Conservation (phyloP, 2,113 vertebrate genomes). For the Sorex araneus region DNA sequence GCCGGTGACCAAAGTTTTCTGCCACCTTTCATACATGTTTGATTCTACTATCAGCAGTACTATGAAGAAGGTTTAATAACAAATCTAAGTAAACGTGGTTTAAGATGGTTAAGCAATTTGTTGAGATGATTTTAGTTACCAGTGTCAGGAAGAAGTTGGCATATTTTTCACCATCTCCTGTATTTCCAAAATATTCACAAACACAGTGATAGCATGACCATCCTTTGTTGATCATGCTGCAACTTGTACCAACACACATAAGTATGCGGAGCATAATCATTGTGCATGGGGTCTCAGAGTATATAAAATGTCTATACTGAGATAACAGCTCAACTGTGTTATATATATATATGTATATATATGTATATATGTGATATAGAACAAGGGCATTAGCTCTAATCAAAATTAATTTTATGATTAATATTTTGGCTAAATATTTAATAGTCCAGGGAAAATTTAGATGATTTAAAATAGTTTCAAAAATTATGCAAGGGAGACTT, state of each 20-base stretch:
- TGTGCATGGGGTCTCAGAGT: neutral
- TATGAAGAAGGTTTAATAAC: neutral
- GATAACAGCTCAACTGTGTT: neutral
- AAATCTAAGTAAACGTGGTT: neutral
- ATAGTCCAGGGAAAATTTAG: constrained; percentile 7
- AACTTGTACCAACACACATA: neutral
- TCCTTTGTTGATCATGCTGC: neutral
- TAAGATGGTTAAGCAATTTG: neutral
- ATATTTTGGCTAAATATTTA: constrained; percentile 14
- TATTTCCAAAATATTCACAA: neutral
- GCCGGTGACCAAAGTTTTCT: neutral
- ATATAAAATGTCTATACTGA: neutral
- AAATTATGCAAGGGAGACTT: neutral
- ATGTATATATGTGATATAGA: neutral
- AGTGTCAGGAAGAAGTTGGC: neutral
- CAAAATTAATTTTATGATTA: constrained; percentile 15
- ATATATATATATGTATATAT: no score
- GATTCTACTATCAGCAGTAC: neutral
- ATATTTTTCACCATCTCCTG: neutral
- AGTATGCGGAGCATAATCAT: neutral
- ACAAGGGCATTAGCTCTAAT: neutral
- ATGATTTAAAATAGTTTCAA: neutral
- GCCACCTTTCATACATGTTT: neutral
- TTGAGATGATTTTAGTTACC: neutral
- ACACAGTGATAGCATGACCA: neutral